A percentile compares a stretch with the other conserved stretches of the same genome.
phyloP scores from a whole-genome alignment of 2,888 invertebrate genomes.

The Acleris holmiana region DNA sequence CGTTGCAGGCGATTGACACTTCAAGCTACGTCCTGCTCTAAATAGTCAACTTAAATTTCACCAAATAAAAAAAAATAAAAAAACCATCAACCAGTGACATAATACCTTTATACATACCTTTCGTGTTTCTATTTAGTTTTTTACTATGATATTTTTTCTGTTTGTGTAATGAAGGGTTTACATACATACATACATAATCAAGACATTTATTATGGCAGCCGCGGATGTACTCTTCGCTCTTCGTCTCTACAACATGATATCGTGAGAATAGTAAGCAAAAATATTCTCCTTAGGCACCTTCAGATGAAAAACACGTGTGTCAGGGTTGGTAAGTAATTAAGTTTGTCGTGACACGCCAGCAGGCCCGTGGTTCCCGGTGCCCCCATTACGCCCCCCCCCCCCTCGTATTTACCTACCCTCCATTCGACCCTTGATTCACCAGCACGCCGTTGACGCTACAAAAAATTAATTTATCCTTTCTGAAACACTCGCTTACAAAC shows the following conservation, averaged over 20 bases:
- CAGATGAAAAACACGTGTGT: slow-evolving; percentile 16
- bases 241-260: neutral
- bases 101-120: no score
- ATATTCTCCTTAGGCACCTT: neutral
- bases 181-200: no score
- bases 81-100: no score
- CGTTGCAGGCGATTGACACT: no score
- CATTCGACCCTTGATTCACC: slow-evolving; percentile 36
- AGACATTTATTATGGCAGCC: neutral
- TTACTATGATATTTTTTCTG: no score
- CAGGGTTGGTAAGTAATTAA: slow-evolving; percentile 23
- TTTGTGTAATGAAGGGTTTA: no score
- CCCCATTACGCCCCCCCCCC: slow-evolving; percentile 31
- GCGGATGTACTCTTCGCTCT: neutral
- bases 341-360: slow-evolving; percentile 25
- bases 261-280: neutral
- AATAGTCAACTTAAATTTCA: no score
- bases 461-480: slow-evolving; percentile 38
- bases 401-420: slow-evolving; percentile 37
- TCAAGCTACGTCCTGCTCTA: no score
- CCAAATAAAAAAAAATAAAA: no score
- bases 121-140: no score
- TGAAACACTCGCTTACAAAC: slow-evolving; percentile 30
- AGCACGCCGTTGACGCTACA: slow-evolving; percentile 29
- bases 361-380: slow-evolving; percentile 13